Base-by-base conservation (phyloP, 2,888 invertebrate species). In the Melipona beecheii region DNA sequence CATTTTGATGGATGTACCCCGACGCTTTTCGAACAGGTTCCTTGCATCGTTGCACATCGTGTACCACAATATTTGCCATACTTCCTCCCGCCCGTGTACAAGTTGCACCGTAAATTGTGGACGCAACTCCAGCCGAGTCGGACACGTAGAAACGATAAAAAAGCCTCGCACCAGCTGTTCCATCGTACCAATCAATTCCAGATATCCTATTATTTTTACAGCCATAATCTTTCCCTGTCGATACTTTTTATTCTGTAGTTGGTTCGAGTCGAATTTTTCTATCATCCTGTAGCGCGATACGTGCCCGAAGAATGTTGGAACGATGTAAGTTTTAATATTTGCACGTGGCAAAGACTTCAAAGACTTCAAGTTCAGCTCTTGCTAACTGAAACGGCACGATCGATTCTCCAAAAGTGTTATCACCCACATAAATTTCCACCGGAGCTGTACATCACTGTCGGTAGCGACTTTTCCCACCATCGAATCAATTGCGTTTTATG, bases 1-100 rank as follows among this genome's bases (percentile, higher is more conserved):
- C 87, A 56, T 78, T 83, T 77, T 85, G 87, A 87, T 83, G 72
- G 87, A 87, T 87, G 86, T 54, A 71, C 66, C 78, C 79, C 54
- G 66, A 21, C 54, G 78, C 74, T 87, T 85, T 85, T 81, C 66
- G 49, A 58, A 58, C 78, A 72, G 73, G 62, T 73, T 81, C 75
- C 75, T 72, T 70, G 77, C 86, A 74, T 56, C 77, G 80, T 54
- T 75, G 72, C 83, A 21, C 75, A 65, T 15, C 72, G 27, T 60
- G 69, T 66, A 64, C 54, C 76, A 68, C 81, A 80, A 81, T 81
- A 81, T 83, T 85, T 85, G n/a, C 62, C 69, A 4, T 43, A 54
- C 69, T 83, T 87, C 84, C 78, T 78, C 84, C 54, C 9, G 43
- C 66, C 62, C 69, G 31, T 56, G 65, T 81, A 83, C 74, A 70